Evolutionary conservation across 2,797 vertebrate species (phyloP).

Genomic region (Garrulus glandarius): DNA sequence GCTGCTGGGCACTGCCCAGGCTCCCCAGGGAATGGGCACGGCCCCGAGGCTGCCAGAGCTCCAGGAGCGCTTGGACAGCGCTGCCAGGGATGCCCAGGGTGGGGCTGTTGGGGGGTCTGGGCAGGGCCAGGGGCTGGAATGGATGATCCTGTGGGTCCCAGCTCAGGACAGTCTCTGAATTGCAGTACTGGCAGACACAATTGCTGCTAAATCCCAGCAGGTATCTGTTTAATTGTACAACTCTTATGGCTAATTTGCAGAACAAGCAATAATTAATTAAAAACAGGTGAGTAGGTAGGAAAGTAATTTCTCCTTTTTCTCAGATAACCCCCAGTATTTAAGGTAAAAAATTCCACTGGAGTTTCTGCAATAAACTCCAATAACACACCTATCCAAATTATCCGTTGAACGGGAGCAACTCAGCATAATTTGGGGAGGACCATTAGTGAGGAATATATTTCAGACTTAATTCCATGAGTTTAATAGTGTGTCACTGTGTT

Average conservation of each 20-base stretch:
- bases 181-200: neutral
- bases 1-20: neutral
- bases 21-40: neutral
- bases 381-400: neutral
- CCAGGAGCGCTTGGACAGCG: fast-evolving
- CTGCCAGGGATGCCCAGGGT: neutral
- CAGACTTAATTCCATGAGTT: neutral
- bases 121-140: neutral
- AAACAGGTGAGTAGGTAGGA: neutral
- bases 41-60: neutral
- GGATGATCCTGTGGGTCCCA: neutral
- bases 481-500: neutral
- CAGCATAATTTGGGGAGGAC: neutral
- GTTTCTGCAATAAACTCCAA: neutral
- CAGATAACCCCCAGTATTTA: neutral
- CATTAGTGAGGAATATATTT: neutral
- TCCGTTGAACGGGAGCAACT: neutral
- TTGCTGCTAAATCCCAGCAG: neutral
- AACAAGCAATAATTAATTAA: neutral
- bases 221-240: fast-evolving
- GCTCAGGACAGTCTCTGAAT: neutral
- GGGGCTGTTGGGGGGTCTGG: too few species aligned
- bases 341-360: neutral
- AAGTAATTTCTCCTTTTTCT: neutral
- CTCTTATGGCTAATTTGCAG: neutral